phyloP scores from a whole-genome alignment of 2,888 invertebrate genomes.

The Xylota segnis region DNA sequence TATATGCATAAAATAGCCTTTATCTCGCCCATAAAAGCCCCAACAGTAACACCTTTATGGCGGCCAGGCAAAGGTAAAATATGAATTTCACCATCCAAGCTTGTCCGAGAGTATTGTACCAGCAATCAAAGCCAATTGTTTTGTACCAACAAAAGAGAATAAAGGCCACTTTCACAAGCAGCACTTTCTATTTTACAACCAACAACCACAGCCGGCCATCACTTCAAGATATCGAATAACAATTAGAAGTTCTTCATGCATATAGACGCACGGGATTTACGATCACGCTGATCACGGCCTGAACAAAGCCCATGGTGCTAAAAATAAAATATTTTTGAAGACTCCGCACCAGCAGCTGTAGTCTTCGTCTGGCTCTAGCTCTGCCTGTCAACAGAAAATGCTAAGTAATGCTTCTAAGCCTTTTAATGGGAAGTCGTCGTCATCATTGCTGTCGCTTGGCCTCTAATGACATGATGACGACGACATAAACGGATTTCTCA shows the following conservation, averaged over 20 bases:
- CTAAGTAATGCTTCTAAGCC: not conserved
- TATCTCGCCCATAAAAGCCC: not conserved
- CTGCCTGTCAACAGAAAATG: not conserved
- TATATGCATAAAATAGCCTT: not conserved
- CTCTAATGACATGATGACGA: conserved; percentile 7
- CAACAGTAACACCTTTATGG: not conserved
- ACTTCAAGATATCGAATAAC: conserved; percentile 4
- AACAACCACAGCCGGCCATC: not conserved
- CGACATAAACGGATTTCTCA: conserved; percentile 23
- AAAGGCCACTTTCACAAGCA: conserved; percentile 49
- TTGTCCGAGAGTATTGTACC: not conserved
- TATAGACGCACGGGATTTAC: not conserved
- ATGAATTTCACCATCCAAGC: not conserved
- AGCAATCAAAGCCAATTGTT: conserved; percentile 25
- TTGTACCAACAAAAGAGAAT: not conserved
- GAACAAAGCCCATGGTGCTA: not conserved
- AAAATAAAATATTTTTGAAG: not conserved
- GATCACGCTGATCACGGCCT: not conserved
- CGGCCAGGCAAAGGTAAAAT: not conserved
- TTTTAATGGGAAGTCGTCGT: conserved; percentile 7
- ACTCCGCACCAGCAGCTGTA: not conserved
- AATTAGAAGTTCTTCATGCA: conserved; percentile 10
- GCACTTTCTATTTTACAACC: conserved; percentile 45
- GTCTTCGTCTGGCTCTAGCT: too few relatives aligned
- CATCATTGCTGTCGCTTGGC: not conserved